These are phyloP conservation scores for Telmatochromis sp. DNA, from an alignment of 2,113 vertebrate species.

Conservation along the genomic window DNA sequence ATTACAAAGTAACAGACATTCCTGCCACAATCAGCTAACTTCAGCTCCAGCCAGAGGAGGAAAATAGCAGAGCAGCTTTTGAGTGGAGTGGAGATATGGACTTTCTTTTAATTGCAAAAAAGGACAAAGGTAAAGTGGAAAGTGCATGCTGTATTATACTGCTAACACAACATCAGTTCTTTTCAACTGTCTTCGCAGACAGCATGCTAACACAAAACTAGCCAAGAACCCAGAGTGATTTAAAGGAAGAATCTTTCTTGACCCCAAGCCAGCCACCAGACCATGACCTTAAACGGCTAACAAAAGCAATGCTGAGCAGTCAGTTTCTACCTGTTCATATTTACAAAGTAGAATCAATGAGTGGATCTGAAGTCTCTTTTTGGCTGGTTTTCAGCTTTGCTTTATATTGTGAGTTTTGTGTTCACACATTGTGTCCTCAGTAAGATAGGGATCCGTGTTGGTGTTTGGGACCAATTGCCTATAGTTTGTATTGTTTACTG, in stretches of 20 bases:
- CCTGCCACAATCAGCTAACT: not conserved
- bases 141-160: not conserved
- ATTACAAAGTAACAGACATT: not conserved
- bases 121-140: not conserved
- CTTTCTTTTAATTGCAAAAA: not conserved
- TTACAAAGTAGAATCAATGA: not conserved
- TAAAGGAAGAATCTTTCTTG: not conserved
- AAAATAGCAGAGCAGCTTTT: not conserved
- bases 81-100: not conserved
- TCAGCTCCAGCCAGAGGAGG: not conserved
- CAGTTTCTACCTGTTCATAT: not conserved
- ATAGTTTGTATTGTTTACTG: not conserved
- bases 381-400: not conserved
- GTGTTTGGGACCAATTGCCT: not conserved
- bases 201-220: not conserved
- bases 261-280: not conserved
- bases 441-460: not conserved
- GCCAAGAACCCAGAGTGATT: not conserved
- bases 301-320: not conserved
- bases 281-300: fast-evolving
- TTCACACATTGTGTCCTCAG: not conserved
- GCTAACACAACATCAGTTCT: not conserved
- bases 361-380: not conserved
- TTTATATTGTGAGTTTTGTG: not conserved
- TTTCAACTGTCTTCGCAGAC: not conserved